These are phyloP conservation scores for Philantomba maxwellii DNA, from an alignment of 2,113 vertebrate genomes.

Conservation along the genomic window DNA sequence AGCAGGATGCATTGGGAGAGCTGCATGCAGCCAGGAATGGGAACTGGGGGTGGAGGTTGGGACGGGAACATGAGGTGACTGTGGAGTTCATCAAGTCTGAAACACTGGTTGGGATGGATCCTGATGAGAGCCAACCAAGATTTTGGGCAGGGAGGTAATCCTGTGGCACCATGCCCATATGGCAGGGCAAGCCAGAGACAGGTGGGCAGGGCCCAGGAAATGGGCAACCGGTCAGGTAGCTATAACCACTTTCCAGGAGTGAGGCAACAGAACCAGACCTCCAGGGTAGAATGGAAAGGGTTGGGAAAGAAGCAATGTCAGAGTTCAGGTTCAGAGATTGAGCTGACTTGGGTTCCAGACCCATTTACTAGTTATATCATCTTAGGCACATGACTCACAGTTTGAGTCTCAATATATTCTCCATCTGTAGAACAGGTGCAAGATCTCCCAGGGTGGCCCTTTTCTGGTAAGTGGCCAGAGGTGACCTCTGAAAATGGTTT, in stretches of 20 bases:
- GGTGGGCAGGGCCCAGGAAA: not conserved
- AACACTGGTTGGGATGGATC: not conserved
- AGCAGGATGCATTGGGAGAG: too few species aligned
- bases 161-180: not conserved
- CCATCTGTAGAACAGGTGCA: not conserved
- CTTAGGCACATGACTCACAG: not conserved
- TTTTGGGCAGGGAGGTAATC: not conserved
- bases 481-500: not conserved
- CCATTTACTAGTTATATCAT: not conserved
- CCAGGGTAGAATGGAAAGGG: not conserved
- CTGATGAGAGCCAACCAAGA: not conserved
- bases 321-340: not conserved
- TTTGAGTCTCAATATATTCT: not conserved
- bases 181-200: not conserved
- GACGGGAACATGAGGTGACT: not conserved
- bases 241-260: not conserved
- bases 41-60: not conserved
- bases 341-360: not conserved
- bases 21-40: not conserved
- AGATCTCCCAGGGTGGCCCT: not conserved
- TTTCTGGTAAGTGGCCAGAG: not conserved
- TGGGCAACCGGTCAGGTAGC: not conserved
- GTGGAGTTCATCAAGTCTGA: not conserved
- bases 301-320: not conserved
- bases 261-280: not conserved